phyloP scores from a whole-genome alignment of 2,113 vertebrate species.

The Chelonoidis abingdonii region DNA sequence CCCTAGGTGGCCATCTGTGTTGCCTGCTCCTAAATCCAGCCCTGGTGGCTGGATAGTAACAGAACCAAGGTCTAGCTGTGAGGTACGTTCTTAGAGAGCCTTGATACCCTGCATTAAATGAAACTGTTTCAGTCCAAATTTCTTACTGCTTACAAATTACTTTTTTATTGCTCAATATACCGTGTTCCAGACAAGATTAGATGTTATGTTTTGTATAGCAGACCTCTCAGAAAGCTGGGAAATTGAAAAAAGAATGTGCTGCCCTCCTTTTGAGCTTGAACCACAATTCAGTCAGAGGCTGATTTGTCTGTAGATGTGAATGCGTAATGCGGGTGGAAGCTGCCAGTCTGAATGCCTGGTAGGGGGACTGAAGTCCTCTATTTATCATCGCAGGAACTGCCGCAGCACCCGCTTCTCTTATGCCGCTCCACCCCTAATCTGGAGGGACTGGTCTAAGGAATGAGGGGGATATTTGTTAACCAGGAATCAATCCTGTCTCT shows the following conservation, averaged over 20 bases:
- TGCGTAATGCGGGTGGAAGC: constrained; percentile 23
- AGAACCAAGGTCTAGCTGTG: background rate
- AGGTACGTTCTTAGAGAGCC: constrained; percentile 28
- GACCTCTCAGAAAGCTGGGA: constrained; percentile 51
- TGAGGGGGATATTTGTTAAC: background rate
- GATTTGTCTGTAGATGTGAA: background rate
- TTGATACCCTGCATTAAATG: background rate
- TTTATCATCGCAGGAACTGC: background rate
- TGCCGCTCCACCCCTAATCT: background rate
- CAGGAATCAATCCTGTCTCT: background rate
- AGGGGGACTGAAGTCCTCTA: background rate
- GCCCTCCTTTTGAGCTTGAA: background rate
- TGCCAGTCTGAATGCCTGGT: constrained; percentile 9
- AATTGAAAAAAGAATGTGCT: constrained; percentile 6
- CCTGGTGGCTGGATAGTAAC: background rate
- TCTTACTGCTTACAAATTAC: constrained; percentile 32
- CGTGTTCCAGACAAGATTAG: constrained; percentile 18
- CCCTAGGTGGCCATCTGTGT: too few species aligned
- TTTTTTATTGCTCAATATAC: constrained; percentile 59
- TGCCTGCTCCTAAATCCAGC: too few species aligned
- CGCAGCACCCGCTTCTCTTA: background rate
- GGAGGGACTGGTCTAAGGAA: background rate
- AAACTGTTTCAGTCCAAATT: constrained; percentile 23
- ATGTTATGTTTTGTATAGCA: constrained; percentile 23
- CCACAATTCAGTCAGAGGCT: background rate